Evolutionary conservation across 2,797 vertebrate genomes (phyloP), one percentile per base, ranked within the genome.

Genomic region (Pantherophis vulpinus): DNA sequence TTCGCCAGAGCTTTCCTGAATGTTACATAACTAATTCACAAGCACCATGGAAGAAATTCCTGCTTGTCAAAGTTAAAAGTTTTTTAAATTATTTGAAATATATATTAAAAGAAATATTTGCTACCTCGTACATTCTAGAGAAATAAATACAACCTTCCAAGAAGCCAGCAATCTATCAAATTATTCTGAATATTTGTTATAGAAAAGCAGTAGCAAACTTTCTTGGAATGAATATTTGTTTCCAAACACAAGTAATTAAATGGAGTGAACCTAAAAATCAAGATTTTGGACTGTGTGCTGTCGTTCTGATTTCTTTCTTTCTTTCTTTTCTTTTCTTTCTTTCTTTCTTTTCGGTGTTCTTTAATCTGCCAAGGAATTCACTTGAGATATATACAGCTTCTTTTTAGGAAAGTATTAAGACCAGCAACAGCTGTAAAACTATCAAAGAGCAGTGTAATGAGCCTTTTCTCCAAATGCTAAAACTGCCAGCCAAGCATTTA

Each of bases 401-500:
- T 89, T 91, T 74, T 47, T 91, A 47, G 25, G 42, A 66, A 83
- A 74, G 29, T 70, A n/a, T 47, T 61, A 32, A 83, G 25, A 63
- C 23, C 16, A 86, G 32, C 60, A 54, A 56, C 32, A 90, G 79
- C 79, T 59, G 18, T 86, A 86, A 83, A 18, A 79, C n/a, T 42
- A 74, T 66, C 12, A 92, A 91, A 51, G 51, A 25, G 6, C 10
- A 25, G 18, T 27, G 5, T 10, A 92, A 86, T 47, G 58, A 88
- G 29, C 42, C 63, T 91, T 87, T 74, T 87, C 29, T 51, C 14
- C 54, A 87, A 59, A 91, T 54, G 66, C 47, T 61, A 56, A 79
- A 87, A 90, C 61, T 3, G 10, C 74, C 14, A 89, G 92, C 74
- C 90, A 94, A 91, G 42, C 47, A 61, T 37, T 94, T 88, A 91